phyloP scores from a whole-genome alignment of 2,113 vertebrate species.

The Phainopepla nitens region DNA sequence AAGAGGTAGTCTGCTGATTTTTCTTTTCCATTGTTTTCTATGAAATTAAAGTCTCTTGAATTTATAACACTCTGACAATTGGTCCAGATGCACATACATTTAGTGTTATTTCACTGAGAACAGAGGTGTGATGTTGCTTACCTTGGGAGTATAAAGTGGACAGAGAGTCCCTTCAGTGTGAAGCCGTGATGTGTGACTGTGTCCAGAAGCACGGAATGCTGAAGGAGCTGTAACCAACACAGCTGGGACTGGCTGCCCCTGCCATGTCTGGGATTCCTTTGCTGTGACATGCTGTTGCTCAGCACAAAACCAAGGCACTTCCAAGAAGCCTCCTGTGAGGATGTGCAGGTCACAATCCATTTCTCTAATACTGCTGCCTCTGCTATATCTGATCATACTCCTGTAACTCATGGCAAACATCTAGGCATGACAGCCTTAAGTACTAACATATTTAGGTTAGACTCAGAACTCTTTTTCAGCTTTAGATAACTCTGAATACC shows the following conservation, averaged over 20 bases:
- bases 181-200: neutral
- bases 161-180: neutral
- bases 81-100: fast-evolving
- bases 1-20: neutral
- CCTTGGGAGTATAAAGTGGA: neutral
- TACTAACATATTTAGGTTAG: neutral
- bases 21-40: neutral
- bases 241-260: neutral
- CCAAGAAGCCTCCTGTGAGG: neutral
- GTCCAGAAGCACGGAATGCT: neutral
- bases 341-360: neutral
- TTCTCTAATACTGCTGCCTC: neutral
- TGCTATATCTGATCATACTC: neutral
- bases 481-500: neutral
- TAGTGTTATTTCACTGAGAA: neutral
- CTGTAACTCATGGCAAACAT: neutral
- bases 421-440: neutral
- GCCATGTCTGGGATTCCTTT: neutral
- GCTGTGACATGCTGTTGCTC: neutral
- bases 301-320: neutral
- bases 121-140: neutral
- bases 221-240: fast-evolving
- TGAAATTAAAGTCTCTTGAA: neutral
- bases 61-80: neutral
- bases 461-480: neutral